Evolutionary conservation across 1,140 invertebrate genomes (phyloP), one percentile per base, ranked within the genome.

Genomic region (Bombus difficillimus): DNA sequence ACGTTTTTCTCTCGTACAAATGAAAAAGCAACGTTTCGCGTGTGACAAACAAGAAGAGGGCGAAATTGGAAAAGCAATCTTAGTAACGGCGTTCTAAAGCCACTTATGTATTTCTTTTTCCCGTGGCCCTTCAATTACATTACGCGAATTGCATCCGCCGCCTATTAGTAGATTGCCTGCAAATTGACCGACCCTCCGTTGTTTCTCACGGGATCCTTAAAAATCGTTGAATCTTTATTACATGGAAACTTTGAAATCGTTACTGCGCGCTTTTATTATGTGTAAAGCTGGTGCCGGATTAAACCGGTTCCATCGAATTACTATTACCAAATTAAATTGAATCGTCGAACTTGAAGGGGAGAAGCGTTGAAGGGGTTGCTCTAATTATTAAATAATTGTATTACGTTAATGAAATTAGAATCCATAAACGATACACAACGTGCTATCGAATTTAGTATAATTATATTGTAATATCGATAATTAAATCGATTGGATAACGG

Each of bases 31-130:
- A 39, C 59, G 13, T 64, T 43, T 28, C 41, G 32, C 73, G 68
- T 53, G 81, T 76, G 73, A 76, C 73, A 76, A 76, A 76, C 28
- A 66, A 53, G 41, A 82, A 47, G 43, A 39, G 62, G 41, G 32
- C 5, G 34, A 66, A 83, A 83, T 76, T 83, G 81, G 57, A 53
- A 39, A 76, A 83, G 81, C 81, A 83, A 83, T 83, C 81, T 83
- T 76, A 66, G 71, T 47, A 76, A 83, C 73, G 81, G 59, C 22
- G 41, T 83, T 76, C 81, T 34, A 83, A 76, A 83, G 41, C 72
- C 81, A 76, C 81, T 68, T 83, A 76, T 76, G 81, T 83, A 53
- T 76, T 83, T 83, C 81, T 83, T 82, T 75, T 83, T 75, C 53
- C 25, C 15, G 25, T n/a, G 25, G 25, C 41, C 41, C 41, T 66